Evolutionary conservation across 2,797 vertebrate species (phyloP).

Genomic region (Falco biarmicus): DNA sequence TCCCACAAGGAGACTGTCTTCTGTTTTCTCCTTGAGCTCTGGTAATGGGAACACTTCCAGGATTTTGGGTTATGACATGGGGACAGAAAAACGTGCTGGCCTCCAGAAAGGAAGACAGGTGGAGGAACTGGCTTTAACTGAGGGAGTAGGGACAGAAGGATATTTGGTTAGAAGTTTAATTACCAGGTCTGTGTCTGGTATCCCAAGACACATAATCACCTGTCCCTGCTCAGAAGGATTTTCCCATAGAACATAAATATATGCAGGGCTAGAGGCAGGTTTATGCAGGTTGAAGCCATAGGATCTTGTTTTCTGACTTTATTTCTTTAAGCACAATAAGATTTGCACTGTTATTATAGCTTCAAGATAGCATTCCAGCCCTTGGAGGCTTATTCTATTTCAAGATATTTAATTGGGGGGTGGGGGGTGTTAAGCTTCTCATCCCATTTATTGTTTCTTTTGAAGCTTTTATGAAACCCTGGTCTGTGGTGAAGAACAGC

Average conservation of each 20-base stretch:
- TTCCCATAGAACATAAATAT: neutral
- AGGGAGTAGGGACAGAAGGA: fast-evolving
- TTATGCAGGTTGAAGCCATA: neutral
- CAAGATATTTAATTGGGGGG: neutral
- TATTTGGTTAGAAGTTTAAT: slow-evolving; percentile 11
- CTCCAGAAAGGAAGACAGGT: neutral
- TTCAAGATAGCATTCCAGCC: neutral
- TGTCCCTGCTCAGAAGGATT: neutral
- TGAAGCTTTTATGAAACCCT: neutral
- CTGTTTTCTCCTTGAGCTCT: neutral
- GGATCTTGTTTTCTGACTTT: slow-evolving; percentile 9
- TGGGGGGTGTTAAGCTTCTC: neutral
- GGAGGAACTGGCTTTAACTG: neutral
- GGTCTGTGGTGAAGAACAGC: neutral
- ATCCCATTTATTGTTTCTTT: neutral
- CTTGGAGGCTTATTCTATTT: neutral
- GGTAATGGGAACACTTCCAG: neutral
- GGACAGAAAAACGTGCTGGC: neutral
- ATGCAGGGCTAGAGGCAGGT: neutral
- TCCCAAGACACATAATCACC: neutral
- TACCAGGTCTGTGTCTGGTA: neutral
- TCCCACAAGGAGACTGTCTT: neutral
- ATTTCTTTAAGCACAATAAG: neutral
- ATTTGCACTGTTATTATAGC: neutral
- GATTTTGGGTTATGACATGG: neutral